Evolutionary conservation across 2,888 invertebrate genomes (phyloP).

Genomic region (Ischnura elegans): DNA sequence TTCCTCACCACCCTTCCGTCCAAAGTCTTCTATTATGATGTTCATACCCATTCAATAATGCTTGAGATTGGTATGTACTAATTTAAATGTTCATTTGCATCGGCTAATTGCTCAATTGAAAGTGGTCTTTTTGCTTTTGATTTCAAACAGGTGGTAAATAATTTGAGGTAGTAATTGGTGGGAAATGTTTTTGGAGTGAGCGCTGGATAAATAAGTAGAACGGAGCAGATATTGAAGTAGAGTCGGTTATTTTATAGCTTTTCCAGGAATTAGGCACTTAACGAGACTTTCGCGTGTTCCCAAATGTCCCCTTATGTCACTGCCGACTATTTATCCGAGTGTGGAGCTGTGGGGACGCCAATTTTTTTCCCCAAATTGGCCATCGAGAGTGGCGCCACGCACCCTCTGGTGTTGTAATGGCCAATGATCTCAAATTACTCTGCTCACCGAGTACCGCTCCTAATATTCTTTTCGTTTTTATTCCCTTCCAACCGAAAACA

Average conservation of each 20-base stretch:
- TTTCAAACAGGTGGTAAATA: no score
- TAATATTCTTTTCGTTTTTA: background rate
- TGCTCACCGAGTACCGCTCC: background rate
- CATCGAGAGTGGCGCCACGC: background rate
- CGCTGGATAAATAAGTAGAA: background rate
- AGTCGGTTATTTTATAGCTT: background rate
- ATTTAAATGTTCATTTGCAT: no score
- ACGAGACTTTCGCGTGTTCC: slow-evolving; percentile 32
- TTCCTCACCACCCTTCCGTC: no score
- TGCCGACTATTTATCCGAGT: background rate
- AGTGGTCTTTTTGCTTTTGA: no score
- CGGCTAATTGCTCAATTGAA: no score
- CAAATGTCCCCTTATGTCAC: background rate
- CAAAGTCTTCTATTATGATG: no score
- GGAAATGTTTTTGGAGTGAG: background rate
- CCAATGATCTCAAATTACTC: slow-evolving; percentile 17
- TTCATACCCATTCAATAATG: no score
- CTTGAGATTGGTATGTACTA: no score
- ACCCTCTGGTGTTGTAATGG: background rate
- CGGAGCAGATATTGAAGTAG: background rate
- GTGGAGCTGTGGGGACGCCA: background rate
- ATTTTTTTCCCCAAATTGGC: slow-evolving; percentile 13
- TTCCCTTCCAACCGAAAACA: background rate
- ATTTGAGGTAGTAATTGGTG: no score
- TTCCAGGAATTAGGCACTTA: background rate